Percentiles rank a stretch among this genome's conserved stretches.
These are phyloP conservation scores for Nesidiocoris tenuis DNA, from an alignment of 2,888 invertebrate genomes.

Conservation along the genomic window DNA sequence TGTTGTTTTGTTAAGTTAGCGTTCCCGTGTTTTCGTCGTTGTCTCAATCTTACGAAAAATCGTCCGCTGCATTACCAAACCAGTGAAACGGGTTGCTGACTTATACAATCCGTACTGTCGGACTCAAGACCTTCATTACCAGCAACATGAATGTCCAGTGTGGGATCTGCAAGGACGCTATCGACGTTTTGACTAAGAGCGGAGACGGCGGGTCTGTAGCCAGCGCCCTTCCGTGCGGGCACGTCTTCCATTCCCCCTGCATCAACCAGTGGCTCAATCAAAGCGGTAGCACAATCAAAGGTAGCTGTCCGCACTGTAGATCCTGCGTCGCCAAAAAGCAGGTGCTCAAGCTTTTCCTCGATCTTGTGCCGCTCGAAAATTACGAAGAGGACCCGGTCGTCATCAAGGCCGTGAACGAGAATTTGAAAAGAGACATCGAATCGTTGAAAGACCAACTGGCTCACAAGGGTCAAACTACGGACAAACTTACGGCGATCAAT, in stretches of 20 bases:
- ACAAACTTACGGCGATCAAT: slow-evolving; percentile 8
- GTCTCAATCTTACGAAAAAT: too few relatives aligned
- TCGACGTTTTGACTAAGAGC: neutral
- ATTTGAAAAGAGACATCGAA: slow-evolving; percentile 6
- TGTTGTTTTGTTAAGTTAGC: too few relatives aligned
- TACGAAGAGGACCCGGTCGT: slow-evolving; percentile 19
- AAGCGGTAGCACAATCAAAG: neutral
- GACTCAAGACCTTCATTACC: too few relatives aligned
- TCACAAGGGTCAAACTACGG: neutral
- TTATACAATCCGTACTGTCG: too few relatives aligned
- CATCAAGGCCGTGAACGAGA: slow-evolving; percentile 8
- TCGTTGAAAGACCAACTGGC: slow-evolving; percentile 5
- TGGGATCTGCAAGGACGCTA: slow-evolving; percentile 16
- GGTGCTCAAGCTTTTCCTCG: slow-evolving; percentile 7
- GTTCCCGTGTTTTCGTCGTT: too few relatives aligned
- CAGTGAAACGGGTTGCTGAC: too few relatives aligned
- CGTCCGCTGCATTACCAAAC: too few relatives aligned
- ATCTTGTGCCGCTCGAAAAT: slow-evolving; percentile 21
- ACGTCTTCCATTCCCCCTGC: slow-evolving; percentile 16
- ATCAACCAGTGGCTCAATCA: slow-evolving; percentile 12
- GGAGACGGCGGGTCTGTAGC: neutral
- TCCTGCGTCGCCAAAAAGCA: neutral
- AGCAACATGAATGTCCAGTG: slow-evolving; percentile 26
- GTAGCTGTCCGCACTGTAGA: slow-evolving; percentile 12
- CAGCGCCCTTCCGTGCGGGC: slow-evolving; percentile 12